phyloP scores from a whole-genome alignment of 2,113 vertebrate species.

The Galeopterus variegatus region DNA sequence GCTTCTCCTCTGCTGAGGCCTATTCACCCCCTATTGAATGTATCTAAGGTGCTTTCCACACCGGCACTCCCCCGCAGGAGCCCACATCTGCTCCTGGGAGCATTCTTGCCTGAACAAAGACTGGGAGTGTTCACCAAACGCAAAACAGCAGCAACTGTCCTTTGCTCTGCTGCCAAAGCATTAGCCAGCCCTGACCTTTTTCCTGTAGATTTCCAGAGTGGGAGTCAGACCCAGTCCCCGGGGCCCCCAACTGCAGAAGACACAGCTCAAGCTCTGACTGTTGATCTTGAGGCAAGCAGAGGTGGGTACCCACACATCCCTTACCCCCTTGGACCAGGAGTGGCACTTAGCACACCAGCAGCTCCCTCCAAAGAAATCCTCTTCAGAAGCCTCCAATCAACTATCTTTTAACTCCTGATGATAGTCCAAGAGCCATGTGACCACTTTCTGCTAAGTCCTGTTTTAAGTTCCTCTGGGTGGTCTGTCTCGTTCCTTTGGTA shows the following conservation, averaged over 20 bases:
- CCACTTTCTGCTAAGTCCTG: background rate
- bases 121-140: background rate
- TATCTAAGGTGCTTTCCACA: background rate
- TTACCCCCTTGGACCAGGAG: background rate
- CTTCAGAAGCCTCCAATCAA: background rate
- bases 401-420: background rate
- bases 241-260: background rate
- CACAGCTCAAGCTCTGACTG: background rate
- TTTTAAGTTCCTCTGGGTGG: background rate
- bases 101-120: constrained; percentile 13
- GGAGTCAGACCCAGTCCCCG: background rate
- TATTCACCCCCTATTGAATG: background rate
- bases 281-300: background rate
- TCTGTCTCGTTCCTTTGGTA: background rate
- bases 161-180: background rate
- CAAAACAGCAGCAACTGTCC: background rate
- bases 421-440: background rate
- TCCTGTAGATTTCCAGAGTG: background rate
- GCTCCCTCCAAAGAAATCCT: constrained; percentile 10
- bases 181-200: constrained; percentile 30
- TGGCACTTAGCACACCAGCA: background rate
- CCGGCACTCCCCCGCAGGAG: background rate
- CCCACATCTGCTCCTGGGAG: background rate
- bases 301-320: background rate
- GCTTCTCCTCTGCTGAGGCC: background rate